Evolutionary conservation across 2,113 vertebrate genomes (phyloP).

Genomic region (Ramphastos sulfuratus): DNA sequence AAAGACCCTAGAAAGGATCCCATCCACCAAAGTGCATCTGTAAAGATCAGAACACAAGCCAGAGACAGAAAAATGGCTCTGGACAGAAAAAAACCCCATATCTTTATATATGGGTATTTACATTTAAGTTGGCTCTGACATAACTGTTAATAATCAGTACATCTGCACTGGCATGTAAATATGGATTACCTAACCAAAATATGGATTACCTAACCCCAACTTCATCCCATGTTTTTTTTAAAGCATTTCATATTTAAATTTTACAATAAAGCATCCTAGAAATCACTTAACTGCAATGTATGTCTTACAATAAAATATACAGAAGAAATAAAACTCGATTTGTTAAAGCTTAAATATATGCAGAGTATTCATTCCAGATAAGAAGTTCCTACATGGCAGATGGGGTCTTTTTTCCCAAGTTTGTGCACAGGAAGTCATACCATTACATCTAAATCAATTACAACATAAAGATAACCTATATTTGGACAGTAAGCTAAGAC

Average conservation of each 20-base stretch:
- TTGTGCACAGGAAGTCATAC: neutral
- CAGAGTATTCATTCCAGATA: neutral
- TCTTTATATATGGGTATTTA: neutral
- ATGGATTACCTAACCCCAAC: neutral
- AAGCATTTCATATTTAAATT: neutral
- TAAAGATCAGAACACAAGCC: neutral
- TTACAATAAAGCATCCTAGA: neutral
- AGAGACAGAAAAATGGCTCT: neutral
- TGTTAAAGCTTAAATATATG: neutral
- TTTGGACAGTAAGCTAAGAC: neutral
- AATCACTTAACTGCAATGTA: neutral
- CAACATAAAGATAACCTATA: neutral
- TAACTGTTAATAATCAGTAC: neutral
- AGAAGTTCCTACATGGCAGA: neutral
- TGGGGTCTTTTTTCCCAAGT: slow-evolving; percentile 44
- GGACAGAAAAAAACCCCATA: neutral
- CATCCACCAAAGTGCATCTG: neutral
- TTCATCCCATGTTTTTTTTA: neutral
- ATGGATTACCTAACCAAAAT: neutral
- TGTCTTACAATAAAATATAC: neutral
- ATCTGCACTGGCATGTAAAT: rapidly evolving
- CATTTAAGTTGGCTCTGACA: neutral
- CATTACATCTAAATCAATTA: neutral
- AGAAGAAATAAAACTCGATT: neutral
- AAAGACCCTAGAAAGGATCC: neutral